Evolutionary conservation across 92 coral and sea anemone species (phyloP).

Genomic region (Palythoa grandiflora): DNA sequence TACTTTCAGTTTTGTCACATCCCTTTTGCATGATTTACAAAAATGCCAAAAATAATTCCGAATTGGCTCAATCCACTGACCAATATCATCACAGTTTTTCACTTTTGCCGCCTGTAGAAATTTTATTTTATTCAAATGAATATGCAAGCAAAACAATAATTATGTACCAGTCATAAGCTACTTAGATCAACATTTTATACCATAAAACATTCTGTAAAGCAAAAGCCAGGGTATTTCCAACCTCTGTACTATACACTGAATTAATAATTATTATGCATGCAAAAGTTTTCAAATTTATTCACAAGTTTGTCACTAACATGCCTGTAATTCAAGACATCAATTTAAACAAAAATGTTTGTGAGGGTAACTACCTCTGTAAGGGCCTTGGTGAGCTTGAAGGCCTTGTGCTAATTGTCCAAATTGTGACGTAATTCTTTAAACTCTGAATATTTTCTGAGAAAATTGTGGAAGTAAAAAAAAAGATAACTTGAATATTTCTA

Average conservation of each 20-base stretch:
- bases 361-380: conserved; percentile 37
- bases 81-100: conserved; percentile 51
- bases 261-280: background rate
- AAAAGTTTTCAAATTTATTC: background rate
- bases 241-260: background rate
- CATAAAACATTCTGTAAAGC: background rate
- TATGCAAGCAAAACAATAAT: conserved; percentile 12
- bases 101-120: conserved; percentile 61
- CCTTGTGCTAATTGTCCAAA: conserved; percentile 25
- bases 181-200: conserved; percentile 14
- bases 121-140: conserved; percentile 10
- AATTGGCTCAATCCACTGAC: conserved; percentile 60
- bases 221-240: background rate
- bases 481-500: background rate
- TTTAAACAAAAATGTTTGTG: background rate
- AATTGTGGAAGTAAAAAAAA: conserved; percentile 17
- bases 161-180: conserved; percentile 6
- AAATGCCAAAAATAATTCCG: conserved; percentile 67
- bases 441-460: conserved; percentile 12
- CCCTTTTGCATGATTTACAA: conserved; percentile 53
- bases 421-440: conserved; percentile 5
- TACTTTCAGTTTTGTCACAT: conserved; percentile 58
- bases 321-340: conserved; percentile 3
- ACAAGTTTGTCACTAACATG: conserved; percentile 14
- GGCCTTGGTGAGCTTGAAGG: conserved; percentile 32